Percentiles rank a stretch among this genome's conserved stretches.
Conservation (phyloP, 1,140 invertebrate genomes). For the Lineus longissimus region DNA sequence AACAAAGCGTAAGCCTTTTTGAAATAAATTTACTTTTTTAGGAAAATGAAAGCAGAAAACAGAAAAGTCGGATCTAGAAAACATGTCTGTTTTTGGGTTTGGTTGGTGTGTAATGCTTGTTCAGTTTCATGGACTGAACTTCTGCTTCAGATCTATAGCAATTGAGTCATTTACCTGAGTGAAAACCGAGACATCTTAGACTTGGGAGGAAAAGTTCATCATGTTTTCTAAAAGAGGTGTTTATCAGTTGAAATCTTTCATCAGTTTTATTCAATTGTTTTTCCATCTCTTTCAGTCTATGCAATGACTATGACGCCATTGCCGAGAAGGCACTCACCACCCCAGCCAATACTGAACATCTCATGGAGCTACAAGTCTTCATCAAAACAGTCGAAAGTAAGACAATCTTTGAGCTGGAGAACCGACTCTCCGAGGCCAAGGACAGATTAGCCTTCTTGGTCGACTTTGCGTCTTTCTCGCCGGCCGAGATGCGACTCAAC, state of each 20-base stretch:
- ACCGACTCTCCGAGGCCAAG: conserved; percentile 64
- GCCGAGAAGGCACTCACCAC: conserved; percentile 72
- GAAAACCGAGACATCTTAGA: no score
- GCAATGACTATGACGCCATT: conserved; percentile 79
- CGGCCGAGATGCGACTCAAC: conserved; percentile 72
- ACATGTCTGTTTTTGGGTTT: no score
- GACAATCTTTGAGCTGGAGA: conserved; percentile 70
- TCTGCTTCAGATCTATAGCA: no score
- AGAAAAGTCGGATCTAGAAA: no score
- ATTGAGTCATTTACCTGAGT: no score
- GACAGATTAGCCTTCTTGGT: conserved; percentile 68
- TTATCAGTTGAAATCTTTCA: no score
- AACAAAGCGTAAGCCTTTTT: conserved; percentile 68
- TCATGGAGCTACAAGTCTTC: conserved; percentile 78
- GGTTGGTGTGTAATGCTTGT: no score
- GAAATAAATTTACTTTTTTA: neutral
- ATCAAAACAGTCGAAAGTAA: conserved; percentile 71
- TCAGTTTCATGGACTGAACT: no score
- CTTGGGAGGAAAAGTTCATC: no score
- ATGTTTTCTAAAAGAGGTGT: no score
- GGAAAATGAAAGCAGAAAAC: no score
- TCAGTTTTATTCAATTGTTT: no score
- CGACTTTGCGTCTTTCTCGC: conserved; percentile 73
- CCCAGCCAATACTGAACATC: conserved; percentile 76
- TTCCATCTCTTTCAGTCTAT: conserved; percentile 63